Evolutionary conservation across 2,888 invertebrate species (phyloP).

Genomic region (Andrena chrysosceles): DNA sequence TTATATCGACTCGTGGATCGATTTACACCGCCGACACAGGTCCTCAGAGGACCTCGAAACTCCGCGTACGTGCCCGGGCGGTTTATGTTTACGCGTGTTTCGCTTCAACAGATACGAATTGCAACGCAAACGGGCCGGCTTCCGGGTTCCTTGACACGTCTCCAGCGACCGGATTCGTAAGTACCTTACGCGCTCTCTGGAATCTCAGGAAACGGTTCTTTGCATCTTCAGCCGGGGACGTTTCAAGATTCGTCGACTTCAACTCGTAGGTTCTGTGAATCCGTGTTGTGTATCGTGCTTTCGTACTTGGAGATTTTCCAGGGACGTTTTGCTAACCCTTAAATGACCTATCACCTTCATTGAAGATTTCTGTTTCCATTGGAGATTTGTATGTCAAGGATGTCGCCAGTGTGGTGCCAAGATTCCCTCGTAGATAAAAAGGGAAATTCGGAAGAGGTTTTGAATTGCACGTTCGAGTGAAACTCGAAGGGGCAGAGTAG

Average conservation of each 20-base stretch:
- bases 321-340: too few species aligned
- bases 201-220: slow-evolving; percentile 31
- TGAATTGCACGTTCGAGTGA: too few species aligned
- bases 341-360: too few species aligned
- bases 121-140: neutral
- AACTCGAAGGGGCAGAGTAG: neutral
- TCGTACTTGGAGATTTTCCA: too few species aligned
- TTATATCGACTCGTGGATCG: neutral
- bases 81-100: neutral
- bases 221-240: neutral
- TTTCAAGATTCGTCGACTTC: neutral
- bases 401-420: too few species aligned
- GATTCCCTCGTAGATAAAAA: too few species aligned
- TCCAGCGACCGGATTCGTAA: slow-evolving; percentile 14
- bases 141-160: slow-evolving; percentile 31
- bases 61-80: neutral
- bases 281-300: too few species aligned
- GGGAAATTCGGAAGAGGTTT: too few species aligned
- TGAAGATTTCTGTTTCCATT: too few species aligned
- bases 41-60: neutral
- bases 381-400: too few species aligned
- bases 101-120: neutral
- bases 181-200: neutral
- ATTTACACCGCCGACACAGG: neutral
- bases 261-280: too few species aligned